Base-by-base conservation (phyloP, 2,113 vertebrate genomes). In the Aepyceros melampus region DNA sequence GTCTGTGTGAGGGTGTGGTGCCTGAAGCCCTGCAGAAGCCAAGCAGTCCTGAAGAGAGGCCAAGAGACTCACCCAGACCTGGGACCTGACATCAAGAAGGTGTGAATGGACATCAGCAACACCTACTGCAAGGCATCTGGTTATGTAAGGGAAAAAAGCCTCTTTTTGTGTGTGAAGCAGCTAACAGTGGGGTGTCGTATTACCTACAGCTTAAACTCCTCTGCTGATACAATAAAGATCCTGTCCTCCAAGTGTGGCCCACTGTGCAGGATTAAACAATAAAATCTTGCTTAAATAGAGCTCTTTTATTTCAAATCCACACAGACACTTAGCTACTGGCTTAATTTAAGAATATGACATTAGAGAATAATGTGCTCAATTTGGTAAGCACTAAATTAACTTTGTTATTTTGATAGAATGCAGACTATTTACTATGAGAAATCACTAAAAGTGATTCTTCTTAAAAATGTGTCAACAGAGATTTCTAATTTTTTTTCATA, bases 381-480 rank as follows among this genome's bases (percentile, higher is more conserved):
- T 83, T 51, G 29, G 16, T 91, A 36, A 67, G 36, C 29, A 56
- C 27, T 87, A 36, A n/a, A 76, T 15, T 90, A 85, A 84, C 58
- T 81, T 84, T 93, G 45, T 53, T 83, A 78, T 49, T 36, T 85
- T 74, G 47, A 55, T 0, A 47, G 31, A 88, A 43, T 25, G 71
- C 0, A 47, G 85, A 76, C 40, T 88, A 60, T 64, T 92, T 82
- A 82, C 56, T 92, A 23, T 87, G 19, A 49, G 67, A 55, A 91
- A 55, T 79, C 16, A 88, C 27, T 62, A 82, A 21, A 76, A 81
- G 16, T 92, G 19, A 49, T 78, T 36, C 23, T 29, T 82, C 33
- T 82, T 92, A 33, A 95, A 94, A 89, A 86, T 12, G 40, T 92
- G 11, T 89, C 93, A 89, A 31, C 87, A 86, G 53, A 62, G 55